phyloP scores from a whole-genome alignment of 2,113 vertebrate genomes.

The Tragelaphus scriptus region DNA sequence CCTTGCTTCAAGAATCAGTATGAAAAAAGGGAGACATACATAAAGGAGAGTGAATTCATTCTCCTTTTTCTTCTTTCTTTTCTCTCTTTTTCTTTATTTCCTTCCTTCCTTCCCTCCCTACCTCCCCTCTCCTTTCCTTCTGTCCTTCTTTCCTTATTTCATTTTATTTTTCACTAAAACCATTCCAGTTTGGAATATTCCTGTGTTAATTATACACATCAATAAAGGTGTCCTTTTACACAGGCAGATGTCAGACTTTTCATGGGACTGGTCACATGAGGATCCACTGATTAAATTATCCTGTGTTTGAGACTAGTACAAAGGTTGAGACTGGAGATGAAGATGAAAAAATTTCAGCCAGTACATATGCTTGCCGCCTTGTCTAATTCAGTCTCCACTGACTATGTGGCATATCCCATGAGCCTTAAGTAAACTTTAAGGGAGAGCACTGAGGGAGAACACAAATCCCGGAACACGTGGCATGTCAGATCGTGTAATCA shows the following conservation, averaged over 20 bases:
- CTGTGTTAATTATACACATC: background rate
- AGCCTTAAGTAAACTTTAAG: background rate
- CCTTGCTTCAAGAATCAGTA: background rate
- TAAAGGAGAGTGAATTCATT: background rate
- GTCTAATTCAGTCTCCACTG: background rate
- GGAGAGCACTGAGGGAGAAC: background rate
- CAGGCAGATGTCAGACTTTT: background rate
- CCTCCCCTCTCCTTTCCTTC: background rate
- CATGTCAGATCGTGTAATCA: background rate
- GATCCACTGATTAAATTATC: background rate
- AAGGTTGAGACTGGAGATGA: background rate
- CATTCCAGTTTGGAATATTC: background rate
- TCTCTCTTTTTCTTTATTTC: background rate
- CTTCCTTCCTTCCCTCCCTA: rapidly evolving
- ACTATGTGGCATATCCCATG: background rate
- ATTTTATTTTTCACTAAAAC: background rate
- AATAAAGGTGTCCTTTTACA: background rate
- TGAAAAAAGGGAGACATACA: background rate
- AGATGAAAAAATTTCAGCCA: background rate
- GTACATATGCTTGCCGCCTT: background rate
- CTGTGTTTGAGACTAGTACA: background rate
- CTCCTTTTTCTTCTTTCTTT: background rate
- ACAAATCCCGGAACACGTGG: background rate
- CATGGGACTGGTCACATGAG: background rate
- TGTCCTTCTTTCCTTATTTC: background rate